phyloP scores from a whole-genome alignment of 2,888 invertebrate genomes.

The Philereme transversata region DNA sequence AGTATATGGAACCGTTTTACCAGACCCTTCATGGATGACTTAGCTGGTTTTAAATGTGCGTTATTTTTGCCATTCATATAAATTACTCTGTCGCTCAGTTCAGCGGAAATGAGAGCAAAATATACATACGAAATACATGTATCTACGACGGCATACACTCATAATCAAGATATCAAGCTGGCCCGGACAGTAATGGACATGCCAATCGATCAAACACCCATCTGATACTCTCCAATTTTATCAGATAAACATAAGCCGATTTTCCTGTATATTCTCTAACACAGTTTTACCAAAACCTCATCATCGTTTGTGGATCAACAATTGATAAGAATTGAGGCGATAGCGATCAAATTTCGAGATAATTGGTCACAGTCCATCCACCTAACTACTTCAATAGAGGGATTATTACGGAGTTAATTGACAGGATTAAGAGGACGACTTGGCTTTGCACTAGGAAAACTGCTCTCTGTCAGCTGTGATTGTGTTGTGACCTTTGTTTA shows the following conservation, averaged over 20 bases:
- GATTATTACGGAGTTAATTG: conserved; percentile 4
- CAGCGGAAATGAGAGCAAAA: conserved; percentile 15
- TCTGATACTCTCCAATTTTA: conserved; percentile 54
- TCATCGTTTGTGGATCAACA: conserved; percentile 32
- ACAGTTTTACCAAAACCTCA: conserved; percentile 50
- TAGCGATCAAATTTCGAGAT: conserved; percentile 25
- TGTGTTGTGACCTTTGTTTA: conserved; percentile 4
- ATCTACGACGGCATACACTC: not conserved
- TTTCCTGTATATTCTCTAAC: conserved; percentile 60
- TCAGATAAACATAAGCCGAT: conserved; percentile 69
- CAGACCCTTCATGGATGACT: conserved; percentile 9
- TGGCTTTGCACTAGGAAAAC: conserved; percentile 5
- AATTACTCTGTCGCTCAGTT: not conserved
- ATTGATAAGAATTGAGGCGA: conserved; percentile 35
- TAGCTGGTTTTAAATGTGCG: not conserved
- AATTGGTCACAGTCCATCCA: not conserved
- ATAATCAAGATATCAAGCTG: not conserved
- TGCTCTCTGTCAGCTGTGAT: conserved; percentile 2
- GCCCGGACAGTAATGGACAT: conserved; percentile 9
- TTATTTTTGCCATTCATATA: conserved; percentile 2
- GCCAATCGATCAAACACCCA: conserved; percentile 60
- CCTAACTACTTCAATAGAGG: not conserved
- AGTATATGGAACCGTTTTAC: conserved; percentile 5
- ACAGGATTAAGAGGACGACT: conserved; percentile 1
- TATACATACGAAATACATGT: conserved; percentile 19